Conservation (phyloP, 2,113 vertebrate species). For the Petrocephalus microphthalmus region DNA sequence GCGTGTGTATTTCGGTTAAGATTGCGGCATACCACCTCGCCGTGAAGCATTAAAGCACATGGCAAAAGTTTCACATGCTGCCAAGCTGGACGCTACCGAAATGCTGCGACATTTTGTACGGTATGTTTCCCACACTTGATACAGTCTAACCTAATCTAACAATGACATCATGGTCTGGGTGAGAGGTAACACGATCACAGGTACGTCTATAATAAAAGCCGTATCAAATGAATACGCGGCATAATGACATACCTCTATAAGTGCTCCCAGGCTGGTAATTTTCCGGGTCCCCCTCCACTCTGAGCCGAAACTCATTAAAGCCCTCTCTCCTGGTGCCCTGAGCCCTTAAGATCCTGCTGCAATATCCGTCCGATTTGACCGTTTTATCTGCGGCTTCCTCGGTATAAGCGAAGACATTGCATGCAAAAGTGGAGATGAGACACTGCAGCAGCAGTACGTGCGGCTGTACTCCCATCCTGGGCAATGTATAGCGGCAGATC, state of each 20-base stretch:
- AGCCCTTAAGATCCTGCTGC: conserved; percentile 83
- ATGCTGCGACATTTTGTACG: conserved; percentile 14
- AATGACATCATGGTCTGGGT: conserved; percentile 2
- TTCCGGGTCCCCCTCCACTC: conserved; percentile 90
- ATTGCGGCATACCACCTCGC: background rate
- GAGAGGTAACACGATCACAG: background rate
- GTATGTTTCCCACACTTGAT: background rate
- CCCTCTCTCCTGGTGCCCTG: conserved; percentile 81
- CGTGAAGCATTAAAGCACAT: conserved; percentile 13
- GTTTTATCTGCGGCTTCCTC: conserved; percentile 84
- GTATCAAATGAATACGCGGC: conserved; percentile 21
- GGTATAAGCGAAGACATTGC: conserved; percentile 69
- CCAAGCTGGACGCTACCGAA: conserved; percentile 4
- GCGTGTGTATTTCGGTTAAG: background rate
- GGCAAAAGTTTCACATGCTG: conserved; percentile 16
- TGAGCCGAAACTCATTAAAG: conserved; percentile 87
- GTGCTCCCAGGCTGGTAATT: conserved; percentile 90
- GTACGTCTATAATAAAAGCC: background rate
- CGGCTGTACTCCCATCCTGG: conserved; percentile 52
- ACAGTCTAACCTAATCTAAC: background rate
- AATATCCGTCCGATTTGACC: conserved; percentile 83
- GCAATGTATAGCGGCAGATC: conserved; percentile 50
- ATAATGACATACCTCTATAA: conserved; percentile 77
- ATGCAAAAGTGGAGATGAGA: conserved; percentile 61
- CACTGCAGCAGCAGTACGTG: conserved; percentile 61